phyloP scores from a whole-genome alignment of 2,113 vertebrate genomes.

The Zosterops hypoxanthus region DNA sequence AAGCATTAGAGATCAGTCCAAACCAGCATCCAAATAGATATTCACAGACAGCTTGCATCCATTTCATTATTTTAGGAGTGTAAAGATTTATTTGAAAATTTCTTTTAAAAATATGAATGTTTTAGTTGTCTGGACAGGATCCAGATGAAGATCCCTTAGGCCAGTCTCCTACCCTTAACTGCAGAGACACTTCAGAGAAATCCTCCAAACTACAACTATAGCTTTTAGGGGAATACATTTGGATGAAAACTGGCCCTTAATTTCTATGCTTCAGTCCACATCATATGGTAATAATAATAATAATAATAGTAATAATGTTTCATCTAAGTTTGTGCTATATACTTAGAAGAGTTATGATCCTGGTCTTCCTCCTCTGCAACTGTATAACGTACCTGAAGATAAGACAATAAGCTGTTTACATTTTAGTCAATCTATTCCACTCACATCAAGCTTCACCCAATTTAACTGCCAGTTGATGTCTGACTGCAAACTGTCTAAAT shows the following conservation, averaged over 20 bases:
- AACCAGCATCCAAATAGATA: not conserved
- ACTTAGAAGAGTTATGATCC: not conserved
- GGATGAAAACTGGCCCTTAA: not conserved
- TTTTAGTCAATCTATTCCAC: not conserved
- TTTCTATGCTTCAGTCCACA: not conserved
- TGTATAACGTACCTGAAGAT: not conserved
- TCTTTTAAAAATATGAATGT: not conserved
- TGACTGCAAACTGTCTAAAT: not conserved
- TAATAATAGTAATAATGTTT: not conserved
- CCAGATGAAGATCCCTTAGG: not conserved
- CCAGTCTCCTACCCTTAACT: not conserved
- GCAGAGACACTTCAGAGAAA: not conserved
- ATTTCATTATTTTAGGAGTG: not conserved
- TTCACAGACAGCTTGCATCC: not conserved
- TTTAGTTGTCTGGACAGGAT: not conserved
- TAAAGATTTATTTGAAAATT: not conserved
- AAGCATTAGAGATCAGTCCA: not conserved
- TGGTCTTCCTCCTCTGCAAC: not conserved
- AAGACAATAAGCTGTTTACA: not conserved
- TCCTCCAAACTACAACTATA: not conserved
- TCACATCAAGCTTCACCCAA: not conserved
- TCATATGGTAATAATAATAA: not conserved
- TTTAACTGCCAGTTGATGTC: not conserved
- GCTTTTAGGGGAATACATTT: not conserved
- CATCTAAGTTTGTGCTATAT: not conserved